phyloP scores from a whole-genome alignment of 2,113 vertebrate genomes.

The Psilopogon haemacephalus region DNA sequence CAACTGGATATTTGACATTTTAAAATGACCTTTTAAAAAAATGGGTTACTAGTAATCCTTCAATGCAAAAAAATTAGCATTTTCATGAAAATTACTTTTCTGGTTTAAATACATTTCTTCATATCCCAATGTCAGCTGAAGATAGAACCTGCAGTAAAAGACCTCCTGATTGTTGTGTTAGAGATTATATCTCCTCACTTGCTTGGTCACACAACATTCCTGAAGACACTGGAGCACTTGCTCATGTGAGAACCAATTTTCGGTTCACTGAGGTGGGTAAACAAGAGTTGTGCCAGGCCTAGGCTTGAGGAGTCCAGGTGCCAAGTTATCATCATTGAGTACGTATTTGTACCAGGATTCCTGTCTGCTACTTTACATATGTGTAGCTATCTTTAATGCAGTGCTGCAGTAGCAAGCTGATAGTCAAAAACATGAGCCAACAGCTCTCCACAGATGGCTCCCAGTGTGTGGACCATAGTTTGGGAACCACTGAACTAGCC shows the following conservation, averaged over 20 bases:
- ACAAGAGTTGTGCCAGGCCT: accelerated
- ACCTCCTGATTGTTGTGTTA: not conserved
- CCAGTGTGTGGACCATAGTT: not conserved
- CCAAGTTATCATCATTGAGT: accelerated
- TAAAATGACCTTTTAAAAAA: not conserved
- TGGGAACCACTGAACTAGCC: not conserved
- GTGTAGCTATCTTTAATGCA: not conserved
- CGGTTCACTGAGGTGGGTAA: not conserved
- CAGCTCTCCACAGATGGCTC: not conserved
- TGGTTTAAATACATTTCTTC: not conserved
- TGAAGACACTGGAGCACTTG: not conserved
- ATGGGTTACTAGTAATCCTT: not conserved
- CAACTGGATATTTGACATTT: not conserved
- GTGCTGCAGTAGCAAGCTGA: accelerated
- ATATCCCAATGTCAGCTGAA: not conserved
- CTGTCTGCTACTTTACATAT: not conserved
- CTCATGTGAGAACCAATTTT: not conserved
- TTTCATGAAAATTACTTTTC: not conserved
- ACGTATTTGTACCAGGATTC: not conserved
- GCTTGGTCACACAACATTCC: not conserved
- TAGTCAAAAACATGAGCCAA: not conserved
- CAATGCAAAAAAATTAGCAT: not conserved
- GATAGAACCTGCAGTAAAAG: not conserved
- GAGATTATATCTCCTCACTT: not conserved
- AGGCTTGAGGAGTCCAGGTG: not conserved